Percentiles rank a stretch among this genome's conserved stretches.
phyloP scores from a whole-genome alignment of 2,113 vertebrate species.

The Platichthys stellatus region DNA sequence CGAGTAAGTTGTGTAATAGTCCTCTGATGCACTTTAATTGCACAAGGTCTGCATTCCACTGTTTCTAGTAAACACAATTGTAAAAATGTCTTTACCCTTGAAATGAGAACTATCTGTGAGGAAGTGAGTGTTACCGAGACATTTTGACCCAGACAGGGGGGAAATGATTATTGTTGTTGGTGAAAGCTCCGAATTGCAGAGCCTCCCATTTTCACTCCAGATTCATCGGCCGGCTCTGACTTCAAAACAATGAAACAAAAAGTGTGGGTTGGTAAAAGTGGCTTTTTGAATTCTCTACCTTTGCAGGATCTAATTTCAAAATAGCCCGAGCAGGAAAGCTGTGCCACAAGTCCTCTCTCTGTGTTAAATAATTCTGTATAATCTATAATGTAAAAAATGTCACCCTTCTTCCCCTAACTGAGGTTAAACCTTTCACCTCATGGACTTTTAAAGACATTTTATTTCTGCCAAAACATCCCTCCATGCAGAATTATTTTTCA shows the following conservation, averaged over 20 bases:
- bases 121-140: slow-evolving; percentile 78
- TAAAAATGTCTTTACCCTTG: slow-evolving; percentile 57
- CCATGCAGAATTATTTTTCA: slow-evolving; percentile 40
- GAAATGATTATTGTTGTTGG: slow-evolving; percentile 72
- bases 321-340: not conserved
- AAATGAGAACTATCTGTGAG: slow-evolving; percentile 83
- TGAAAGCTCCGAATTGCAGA: slow-evolving; percentile 40
- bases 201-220: slow-evolving; percentile 19
- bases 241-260: too few species aligned
- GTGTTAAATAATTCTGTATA: too few species aligned
- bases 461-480: not conserved
- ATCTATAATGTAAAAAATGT: too few species aligned
- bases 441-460: not conserved
- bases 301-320: not conserved
- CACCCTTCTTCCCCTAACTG: not conserved
- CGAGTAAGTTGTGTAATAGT: not conserved
- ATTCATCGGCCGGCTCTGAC: not conserved
- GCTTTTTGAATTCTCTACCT: too few species aligned
- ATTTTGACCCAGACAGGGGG: slow-evolving; percentile 78
- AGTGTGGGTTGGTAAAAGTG: too few species aligned
- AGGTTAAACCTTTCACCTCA: not conserved
- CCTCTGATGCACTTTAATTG: slow-evolving; percentile 3
- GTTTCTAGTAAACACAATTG: slow-evolving; percentile 62
- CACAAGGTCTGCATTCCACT: slow-evolving; percentile 39
- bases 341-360: not conserved